These are phyloP conservation scores for Caenorhabditis remanei DNA, from an alignment of 1,140 invertebrate genomes.

Conservation along the genomic window DNA sequence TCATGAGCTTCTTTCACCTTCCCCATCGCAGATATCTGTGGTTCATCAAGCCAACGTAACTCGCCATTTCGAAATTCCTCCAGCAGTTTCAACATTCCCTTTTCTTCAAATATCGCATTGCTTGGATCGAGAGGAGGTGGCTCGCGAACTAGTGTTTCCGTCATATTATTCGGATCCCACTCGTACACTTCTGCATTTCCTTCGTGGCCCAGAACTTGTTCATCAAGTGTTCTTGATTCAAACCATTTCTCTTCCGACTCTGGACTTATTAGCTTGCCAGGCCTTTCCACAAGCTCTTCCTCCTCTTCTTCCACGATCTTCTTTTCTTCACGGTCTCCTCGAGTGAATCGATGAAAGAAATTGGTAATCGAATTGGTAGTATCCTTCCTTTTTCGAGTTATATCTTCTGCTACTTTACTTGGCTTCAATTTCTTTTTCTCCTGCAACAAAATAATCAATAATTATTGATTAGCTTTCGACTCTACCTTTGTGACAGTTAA, in stretches of 20 bases:
- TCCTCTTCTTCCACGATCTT: constrained; percentile 55
- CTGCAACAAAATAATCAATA: neutral
- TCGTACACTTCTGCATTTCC: constrained; percentile 40
- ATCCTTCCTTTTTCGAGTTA: constrained; percentile 47
- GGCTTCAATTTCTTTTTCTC: constrained; percentile 50
- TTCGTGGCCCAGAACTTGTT: constrained; percentile 46
- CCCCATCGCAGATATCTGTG: constrained; percentile 48
- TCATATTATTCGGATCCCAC: constrained; percentile 55
- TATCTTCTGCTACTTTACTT: constrained; percentile 57
- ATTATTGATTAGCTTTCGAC: neutral
- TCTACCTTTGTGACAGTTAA: constrained; percentile 7
- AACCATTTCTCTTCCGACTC: constrained; percentile 57
- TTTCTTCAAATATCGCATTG: constrained; percentile 9
- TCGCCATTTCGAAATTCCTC: constrained; percentile 60
- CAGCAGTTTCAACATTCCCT: constrained; percentile 41
- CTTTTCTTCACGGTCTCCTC: constrained; percentile 53
- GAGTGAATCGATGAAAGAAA: constrained; percentile 59
- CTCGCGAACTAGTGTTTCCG: constrained; percentile 37
- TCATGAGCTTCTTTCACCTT: constrained; percentile 57
- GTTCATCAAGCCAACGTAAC: constrained; percentile 47
- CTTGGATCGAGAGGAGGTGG: neutral
- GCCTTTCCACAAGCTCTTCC: constrained; percentile 39
- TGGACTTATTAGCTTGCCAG: constrained; percentile 29
- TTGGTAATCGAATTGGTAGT: constrained; percentile 56
- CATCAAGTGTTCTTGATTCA: constrained; percentile 16